Evolutionary conservation across 2,113 vertebrate species (phyloP).

Genomic region (Aix galericulata): DNA sequence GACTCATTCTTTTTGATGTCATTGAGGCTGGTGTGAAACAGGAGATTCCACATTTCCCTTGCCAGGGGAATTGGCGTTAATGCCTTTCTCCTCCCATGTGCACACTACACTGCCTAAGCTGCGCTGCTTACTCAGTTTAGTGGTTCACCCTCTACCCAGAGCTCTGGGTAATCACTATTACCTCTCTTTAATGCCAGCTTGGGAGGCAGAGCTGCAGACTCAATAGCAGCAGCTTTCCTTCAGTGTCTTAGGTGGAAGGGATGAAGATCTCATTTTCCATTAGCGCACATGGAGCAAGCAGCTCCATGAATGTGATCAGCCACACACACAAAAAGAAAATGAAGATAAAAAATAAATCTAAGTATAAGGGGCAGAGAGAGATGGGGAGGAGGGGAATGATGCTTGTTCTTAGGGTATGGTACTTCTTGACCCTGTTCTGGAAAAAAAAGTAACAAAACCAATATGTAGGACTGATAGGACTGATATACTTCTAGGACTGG

Average conservation of each 20-base stretch:
- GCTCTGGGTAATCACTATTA: neutral
- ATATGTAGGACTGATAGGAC: neutral
- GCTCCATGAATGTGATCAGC: neutral
- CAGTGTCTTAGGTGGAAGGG: neutral
- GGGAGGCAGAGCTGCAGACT: neutral
- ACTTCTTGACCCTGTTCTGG: neutral
- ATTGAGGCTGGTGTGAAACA: neutral
- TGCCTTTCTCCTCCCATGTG: fast-evolving
- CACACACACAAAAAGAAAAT: neutral
- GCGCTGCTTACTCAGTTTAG: neutral
- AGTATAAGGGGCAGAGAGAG: neutral
- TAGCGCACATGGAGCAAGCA: neutral
- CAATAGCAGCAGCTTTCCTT: neutral
- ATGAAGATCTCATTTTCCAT: neutral
- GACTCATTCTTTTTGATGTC: neutral
- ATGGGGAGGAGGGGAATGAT: fast-evolving
- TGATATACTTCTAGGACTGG: neutral
- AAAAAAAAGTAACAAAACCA: neutral
- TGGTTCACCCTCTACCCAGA: neutral
- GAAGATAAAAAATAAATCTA: neutral
- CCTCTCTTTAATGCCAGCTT: neutral
- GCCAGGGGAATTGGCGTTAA: neutral
- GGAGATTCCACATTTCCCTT: neutral
- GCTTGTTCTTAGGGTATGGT: neutral
- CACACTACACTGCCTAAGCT: fast-evolving